These are phyloP conservation scores for Hylia prasina DNA, from an alignment of 2,113 vertebrate species.

Conservation along the genomic window DNA sequence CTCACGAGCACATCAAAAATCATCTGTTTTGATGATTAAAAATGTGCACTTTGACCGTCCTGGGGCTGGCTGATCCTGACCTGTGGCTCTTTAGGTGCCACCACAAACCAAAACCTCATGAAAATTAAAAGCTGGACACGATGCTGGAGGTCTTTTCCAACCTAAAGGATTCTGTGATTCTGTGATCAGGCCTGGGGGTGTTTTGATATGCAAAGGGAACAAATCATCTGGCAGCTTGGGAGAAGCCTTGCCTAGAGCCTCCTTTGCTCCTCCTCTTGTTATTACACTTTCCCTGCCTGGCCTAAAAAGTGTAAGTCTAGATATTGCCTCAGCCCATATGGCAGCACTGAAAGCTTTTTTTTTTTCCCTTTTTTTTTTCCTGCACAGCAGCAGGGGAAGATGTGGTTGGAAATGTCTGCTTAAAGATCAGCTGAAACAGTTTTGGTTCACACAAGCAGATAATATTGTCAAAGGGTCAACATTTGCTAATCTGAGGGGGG, in stretches of 20 bases:
- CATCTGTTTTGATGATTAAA: background rate
- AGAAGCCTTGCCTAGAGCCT: background rate
- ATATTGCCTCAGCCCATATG: conserved; percentile 33
- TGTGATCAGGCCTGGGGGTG: background rate
- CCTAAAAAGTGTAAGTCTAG: conserved; percentile 10
- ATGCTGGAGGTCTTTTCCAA: background rate
- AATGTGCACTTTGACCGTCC: background rate
- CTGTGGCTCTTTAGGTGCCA: background rate
- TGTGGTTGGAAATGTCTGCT: background rate
- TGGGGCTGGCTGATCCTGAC: background rate
- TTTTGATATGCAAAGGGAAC: background rate
- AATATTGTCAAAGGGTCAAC: background rate
- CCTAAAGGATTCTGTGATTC: background rate
- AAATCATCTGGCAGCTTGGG: background rate
- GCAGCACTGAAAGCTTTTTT: background rate
- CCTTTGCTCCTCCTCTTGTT: background rate
- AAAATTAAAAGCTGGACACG: fast-evolving
- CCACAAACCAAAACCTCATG: background rate
- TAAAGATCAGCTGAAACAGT: background rate
- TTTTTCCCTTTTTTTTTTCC: background rate
- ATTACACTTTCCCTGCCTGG: background rate
- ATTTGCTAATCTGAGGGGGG: background rate
- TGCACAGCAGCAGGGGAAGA: background rate
- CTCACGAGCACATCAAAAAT: background rate
- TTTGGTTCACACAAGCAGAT: background rate